phyloP scores from a whole-genome alignment of 2,113 vertebrate genomes.

The Syrmaticus mikado region DNA sequence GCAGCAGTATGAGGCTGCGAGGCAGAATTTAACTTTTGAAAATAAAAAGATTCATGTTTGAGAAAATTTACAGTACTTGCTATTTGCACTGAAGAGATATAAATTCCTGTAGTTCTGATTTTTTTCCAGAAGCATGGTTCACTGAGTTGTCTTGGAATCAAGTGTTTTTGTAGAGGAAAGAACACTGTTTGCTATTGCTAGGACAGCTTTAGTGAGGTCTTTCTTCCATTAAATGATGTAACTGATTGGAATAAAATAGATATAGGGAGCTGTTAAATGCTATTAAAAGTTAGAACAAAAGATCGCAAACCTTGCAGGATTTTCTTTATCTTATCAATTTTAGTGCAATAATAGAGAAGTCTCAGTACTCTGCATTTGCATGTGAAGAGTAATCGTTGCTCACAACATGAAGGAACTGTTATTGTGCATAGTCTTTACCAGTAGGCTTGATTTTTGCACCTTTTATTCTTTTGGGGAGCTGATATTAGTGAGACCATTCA shows the following conservation, averaged over 20 bases:
- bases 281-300: not conserved
- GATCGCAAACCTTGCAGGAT: not conserved
- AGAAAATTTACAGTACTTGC: not conserved
- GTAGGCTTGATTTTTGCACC: not conserved
- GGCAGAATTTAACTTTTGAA: not conserved
- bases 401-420: not conserved
- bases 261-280: not conserved
- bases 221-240: not conserved
- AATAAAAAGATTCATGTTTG: rapidly evolving
- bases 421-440: not conserved
- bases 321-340: not conserved
- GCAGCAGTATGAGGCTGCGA: not conserved
- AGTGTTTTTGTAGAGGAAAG: not conserved
- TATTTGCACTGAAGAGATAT: not conserved
- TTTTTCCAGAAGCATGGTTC: not conserved
- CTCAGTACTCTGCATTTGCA: not conserved
- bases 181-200: not conserved
- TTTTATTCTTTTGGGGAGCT: not conserved
- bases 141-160: not conserved
- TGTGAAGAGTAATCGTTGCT: not conserved
- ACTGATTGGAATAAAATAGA: not conserved
- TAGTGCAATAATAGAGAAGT: not conserved
- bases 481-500: not conserved
- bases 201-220: not conserved
- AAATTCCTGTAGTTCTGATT: not conserved